A percentile compares a stretch with the other conserved stretches of the same genome.
Conservation (phyloP, 2,113 vertebrate genomes). For the Pseudonaja textilis region DNA sequence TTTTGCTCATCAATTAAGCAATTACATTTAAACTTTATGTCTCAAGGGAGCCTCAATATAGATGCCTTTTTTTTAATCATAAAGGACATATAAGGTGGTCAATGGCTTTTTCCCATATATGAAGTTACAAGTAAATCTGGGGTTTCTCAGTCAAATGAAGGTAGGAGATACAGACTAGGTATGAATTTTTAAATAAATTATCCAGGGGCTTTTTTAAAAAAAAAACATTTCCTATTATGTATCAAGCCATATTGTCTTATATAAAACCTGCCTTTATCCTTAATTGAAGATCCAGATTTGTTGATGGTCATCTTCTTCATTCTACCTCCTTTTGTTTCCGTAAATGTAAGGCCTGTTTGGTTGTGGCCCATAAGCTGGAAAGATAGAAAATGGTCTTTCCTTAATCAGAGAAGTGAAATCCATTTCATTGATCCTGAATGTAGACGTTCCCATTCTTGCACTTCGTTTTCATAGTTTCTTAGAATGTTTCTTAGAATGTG, state of each 20-base stretch:
- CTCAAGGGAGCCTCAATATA: not conserved
- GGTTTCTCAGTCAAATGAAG: not conserved
- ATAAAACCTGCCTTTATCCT: not conserved
- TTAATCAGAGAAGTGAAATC: not conserved
- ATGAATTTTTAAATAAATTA: not conserved
- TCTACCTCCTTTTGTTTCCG: not conserved
- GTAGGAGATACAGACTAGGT: not conserved
- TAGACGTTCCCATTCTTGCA: not conserved
- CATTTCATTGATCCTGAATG: not conserved
- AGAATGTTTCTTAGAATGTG: not conserved
- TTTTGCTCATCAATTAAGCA: not conserved
- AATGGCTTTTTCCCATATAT: not conserved
- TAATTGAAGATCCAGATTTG: not conserved
- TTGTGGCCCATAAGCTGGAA: not conserved
- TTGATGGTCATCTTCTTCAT: not conserved
- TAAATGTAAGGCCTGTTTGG: not conserved
- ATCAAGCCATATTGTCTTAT: not conserved
- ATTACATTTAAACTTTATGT: not conserved
- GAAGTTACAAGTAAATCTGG: not conserved
- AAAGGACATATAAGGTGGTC: not conserved
- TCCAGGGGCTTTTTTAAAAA: not conserved
- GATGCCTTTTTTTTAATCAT: not conserved
- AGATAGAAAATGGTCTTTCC: not conserved
- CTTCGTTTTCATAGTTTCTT: not conserved
- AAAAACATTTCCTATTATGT: not conserved